These are phyloP conservation scores for Pardosa pseudoannulata DNA, from an alignment of 2,888 invertebrate genomes.

Conservation along the genomic window DNA sequence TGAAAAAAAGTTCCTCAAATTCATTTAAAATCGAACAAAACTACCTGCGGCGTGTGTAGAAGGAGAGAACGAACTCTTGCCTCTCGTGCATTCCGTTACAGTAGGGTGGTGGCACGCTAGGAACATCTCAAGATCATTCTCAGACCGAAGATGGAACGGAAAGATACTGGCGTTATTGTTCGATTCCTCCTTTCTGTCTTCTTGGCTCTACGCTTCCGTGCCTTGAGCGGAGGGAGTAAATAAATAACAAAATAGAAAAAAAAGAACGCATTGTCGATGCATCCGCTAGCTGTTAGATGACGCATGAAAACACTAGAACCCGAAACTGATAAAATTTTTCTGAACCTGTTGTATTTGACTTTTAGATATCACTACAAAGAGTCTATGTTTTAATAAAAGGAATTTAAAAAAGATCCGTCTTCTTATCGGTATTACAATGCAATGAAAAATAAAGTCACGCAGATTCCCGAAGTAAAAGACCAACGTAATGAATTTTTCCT, in stretches of 20 bases:
- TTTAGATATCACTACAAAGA: too few species aligned
- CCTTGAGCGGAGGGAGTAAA: background rate
- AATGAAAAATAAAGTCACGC: too few species aligned
- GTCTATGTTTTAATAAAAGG: too few species aligned
- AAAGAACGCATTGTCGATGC: constrained; percentile 21
- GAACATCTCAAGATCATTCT: constrained; percentile 22
- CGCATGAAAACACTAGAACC: constrained; percentile 32
- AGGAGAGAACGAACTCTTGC: constrained; percentile 12
- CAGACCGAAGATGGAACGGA: constrained; percentile 33
- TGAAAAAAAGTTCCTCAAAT: background rate
- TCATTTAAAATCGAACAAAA: background rate
- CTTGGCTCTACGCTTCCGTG: constrained; percentile 40
- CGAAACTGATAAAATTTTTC: background rate
- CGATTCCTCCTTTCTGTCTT: constrained; percentile 16
- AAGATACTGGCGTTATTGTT: constrained; percentile 40
- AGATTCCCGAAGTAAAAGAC: too few species aligned
- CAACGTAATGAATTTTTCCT: too few species aligned
- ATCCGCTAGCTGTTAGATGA: constrained; percentile 48
- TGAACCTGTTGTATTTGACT: background rate
- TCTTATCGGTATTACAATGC: too few species aligned
- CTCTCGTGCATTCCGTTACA: constrained; percentile 58
- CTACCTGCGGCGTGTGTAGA: background rate
- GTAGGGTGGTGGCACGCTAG: constrained; percentile 56
- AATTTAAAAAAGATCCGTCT: too few species aligned
- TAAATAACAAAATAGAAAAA: too few species aligned